Evolutionary conservation across 2,113 vertebrate species (phyloP), one percentile per base, ranked within the genome.

Genomic region (Picathartes gymnocephalus): DNA sequence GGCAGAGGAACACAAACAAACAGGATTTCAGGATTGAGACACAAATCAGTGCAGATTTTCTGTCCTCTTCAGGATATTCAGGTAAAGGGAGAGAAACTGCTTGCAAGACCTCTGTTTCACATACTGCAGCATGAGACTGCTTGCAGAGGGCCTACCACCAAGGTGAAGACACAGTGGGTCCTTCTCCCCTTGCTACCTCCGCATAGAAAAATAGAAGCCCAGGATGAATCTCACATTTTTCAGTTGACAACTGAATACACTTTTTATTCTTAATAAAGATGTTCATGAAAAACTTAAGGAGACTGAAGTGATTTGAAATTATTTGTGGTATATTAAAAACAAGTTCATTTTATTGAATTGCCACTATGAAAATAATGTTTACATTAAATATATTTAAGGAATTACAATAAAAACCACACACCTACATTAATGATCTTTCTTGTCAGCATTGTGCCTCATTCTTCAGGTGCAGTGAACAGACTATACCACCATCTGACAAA

Each of bases 91-190:
- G 27, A 61, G 21, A 81, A 90, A 35, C 23, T 45, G 15, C 33
- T 53, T 30, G 21, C 16, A n/a, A 60, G 60, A 73, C 21, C 28
- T 54, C 48, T 57, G 28, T 51, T 51, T 47, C 6, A 6, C 13
- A 19, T 8, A 10, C 7, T 13, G 31, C 25, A 30, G 30, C 51
- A 44, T 2, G 19, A 62, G 35, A 27, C 24, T 14, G 27, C 25
- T 16, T 42, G 35, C 28, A 60, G 44, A 92, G 68, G 45, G 78
- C 69, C 60, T 37, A 51, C 58, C 73, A 54, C 28, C n/a, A n/a
- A 77, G 19, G 86, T 62, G 94, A 96, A 94, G 89, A 83, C 96
- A 86, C 23, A 16, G 78, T 60, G 78, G 22, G 62, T 74, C 23
- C 22, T 56, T 77, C 62, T 53, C 13, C 50, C 47, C n/a, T 79